phyloP scores from a whole-genome alignment of 2,113 vertebrate genomes.

The Sigmodon hispidus region DNA sequence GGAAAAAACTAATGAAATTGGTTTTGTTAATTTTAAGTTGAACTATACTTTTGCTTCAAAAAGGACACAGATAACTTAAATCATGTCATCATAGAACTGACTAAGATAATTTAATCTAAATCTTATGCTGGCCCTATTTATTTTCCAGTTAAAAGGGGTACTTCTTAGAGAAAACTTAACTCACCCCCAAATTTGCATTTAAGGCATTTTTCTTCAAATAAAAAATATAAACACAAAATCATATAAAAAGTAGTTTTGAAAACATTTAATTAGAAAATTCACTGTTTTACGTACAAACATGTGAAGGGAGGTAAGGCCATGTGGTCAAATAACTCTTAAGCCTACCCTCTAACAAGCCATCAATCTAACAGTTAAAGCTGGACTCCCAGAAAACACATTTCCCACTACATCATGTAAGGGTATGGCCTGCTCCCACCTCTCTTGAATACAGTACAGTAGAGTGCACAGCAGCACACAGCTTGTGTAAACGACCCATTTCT shows the following conservation, averaged over 20 bases:
- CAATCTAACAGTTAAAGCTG: conserved; percentile 24
- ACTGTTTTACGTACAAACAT: background rate
- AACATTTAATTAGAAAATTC: background rate
- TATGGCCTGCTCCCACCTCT: conserved; percentile 35
- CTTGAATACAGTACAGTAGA: conserved; percentile 28
- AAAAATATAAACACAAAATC: background rate
- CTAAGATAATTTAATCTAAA: conserved; percentile 25
- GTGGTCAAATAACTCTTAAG: conserved; percentile 48
- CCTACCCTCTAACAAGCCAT: conserved; percentile 1
- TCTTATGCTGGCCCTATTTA: background rate
- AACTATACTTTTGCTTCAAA: conserved; percentile 29
- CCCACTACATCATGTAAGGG: conserved; percentile 55
- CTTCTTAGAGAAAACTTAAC: conserved; percentile 35
- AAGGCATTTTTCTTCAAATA: conserved; percentile 55
- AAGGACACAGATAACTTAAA: conserved; percentile 33
- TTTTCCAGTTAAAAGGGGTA: conserved; percentile 16
- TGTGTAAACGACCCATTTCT: conserved; percentile 45
- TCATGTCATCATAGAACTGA: conserved; percentile 26
- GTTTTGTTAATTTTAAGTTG: conserved; percentile 39
- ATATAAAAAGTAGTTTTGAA: conserved; percentile 41
- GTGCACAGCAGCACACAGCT: conserved; percentile 9
- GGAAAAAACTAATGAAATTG: background rate
- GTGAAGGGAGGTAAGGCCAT: background rate
- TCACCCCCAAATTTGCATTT: conserved; percentile 4
- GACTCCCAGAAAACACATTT: conserved; percentile 44